These are phyloP conservation scores for Leiothrix lutea DNA, from an alignment of 2,113 vertebrate species.

Conservation along the genomic window DNA sequence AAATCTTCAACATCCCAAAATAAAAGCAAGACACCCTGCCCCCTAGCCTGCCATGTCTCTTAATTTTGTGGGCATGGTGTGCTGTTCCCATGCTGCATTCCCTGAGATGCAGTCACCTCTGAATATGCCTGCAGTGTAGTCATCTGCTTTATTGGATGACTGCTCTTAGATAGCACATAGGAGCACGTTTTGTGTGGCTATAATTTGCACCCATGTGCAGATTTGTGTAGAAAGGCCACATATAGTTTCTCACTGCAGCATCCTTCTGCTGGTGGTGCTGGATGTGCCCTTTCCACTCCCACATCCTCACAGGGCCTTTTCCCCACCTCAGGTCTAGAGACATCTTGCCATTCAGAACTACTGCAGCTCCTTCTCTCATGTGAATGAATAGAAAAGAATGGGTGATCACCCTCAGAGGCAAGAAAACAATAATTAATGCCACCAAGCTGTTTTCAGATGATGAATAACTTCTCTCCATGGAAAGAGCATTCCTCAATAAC, in stretches of 20 bases:
- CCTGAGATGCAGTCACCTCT: background rate
- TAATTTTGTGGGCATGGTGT: background rate
- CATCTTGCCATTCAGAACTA: background rate
- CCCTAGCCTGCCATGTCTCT: background rate
- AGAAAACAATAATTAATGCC: background rate
- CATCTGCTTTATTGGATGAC: background rate
- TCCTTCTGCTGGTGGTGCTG: background rate
- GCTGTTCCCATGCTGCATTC: background rate
- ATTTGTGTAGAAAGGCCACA: background rate
- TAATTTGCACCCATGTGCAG: background rate
- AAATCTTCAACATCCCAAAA: background rate
- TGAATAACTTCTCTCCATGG: constrained; percentile 7
- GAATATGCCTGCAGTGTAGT: background rate
- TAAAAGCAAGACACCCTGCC: background rate
- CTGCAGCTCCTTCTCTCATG: background rate
- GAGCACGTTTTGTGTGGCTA: background rate
- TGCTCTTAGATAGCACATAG: background rate
- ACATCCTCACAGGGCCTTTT: background rate
- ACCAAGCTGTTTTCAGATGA: background rate
- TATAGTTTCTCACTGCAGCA: background rate
- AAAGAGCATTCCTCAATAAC: constrained; percentile 36
- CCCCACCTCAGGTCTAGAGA: background rate
- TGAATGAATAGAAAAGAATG: background rate
- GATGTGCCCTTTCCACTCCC: background rate
- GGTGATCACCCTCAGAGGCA: background rate